Evolutionary conservation across 2,888 invertebrate species (phyloP), one percentile per base, ranked within the genome.

Genomic region (Lasius fuliginosus): DNA sequence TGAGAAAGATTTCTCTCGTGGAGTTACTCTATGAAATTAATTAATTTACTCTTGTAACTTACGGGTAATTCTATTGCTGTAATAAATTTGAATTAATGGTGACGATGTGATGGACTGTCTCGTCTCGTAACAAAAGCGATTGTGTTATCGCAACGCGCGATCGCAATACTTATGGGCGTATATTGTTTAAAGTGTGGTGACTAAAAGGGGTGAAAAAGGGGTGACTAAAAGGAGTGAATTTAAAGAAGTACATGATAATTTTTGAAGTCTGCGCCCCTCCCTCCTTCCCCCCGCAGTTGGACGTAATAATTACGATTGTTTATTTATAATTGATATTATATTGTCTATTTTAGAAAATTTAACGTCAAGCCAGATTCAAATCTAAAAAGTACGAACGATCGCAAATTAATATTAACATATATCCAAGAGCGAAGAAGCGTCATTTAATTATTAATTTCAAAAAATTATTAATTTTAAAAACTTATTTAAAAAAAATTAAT

Each of bases 181-280:
- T 12, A 42, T 30, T 30, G 1, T 58, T 56, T 18, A 18, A 4
- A 8, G n/a, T 23, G 11, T 33, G 0, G 60, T 68, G 53, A 77
- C 6, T 42, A n/a, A n/a, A 30, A 58, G 8, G 23, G 9, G 9
- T 49, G 8, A 23, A 23, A 23, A 23, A 23, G 23, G 23, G 15
- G 40, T 56, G 15, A 30, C 40, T 74, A 27, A 4, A 3, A 1
- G 36, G n/a, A 40, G 27, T 4, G 30, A 5, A 42, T 23, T 30
- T 79, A 42, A 79, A 73, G 23, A 73, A 74, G 36, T 60, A 46
- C 18, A 42, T 58, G 18, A 60, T 73, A 46, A 46, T 60, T 60
- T 60, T 73, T 36, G 2, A 33, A 60, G 9, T 33, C 12, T 68
- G 18, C 4, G 30, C 4, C 23, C 23, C 23, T 23, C 23, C 23